Evolutionary conservation across 2,888 invertebrate species (phyloP).

Genomic region (Amitus sp.): DNA sequence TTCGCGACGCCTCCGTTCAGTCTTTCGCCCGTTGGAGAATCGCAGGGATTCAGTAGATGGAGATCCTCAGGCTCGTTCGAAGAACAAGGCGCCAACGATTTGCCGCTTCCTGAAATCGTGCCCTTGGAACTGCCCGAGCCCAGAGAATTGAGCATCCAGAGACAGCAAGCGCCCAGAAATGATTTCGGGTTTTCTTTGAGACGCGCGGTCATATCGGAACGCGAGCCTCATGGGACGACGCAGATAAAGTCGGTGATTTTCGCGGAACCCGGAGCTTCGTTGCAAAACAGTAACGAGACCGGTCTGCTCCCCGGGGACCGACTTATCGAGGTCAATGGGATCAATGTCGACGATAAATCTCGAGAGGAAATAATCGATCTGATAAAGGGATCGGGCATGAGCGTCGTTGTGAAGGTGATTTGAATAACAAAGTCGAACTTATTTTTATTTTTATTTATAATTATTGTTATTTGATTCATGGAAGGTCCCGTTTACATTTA

Average conservation of each 20-base stretch:
- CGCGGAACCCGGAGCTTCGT: conserved; percentile 87
- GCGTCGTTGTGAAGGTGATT: conserved; percentile 83
- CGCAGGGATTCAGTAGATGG: conserved; percentile 83
- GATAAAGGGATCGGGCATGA: conserved; percentile 86
- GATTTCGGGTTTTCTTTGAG: conserved; percentile 95
- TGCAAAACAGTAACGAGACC: conserved; percentile 74
- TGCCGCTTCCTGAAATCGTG: conserved; percentile 77
- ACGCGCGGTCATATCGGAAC: conserved; percentile 84
- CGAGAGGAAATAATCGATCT: conserved; percentile 94
- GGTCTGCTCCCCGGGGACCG: conserved; percentile 95
- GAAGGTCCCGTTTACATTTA: too few relatives aligned
- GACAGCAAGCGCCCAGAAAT: conserved; percentile 84
- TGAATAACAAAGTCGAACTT: background rate
- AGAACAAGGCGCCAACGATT: conserved; percentile 68
- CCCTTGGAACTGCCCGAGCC: conserved; percentile 78
- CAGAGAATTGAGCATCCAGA: conserved; percentile 78
- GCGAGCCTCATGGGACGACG: conserved; percentile 69
- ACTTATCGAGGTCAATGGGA: conserved; percentile 89
- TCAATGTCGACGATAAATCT: conserved; percentile 83
- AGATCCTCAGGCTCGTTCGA: conserved; percentile 81
- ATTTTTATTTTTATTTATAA: background rate
- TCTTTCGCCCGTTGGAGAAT: conserved; percentile 85
- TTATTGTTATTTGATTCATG: too few relatives aligned
- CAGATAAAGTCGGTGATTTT: conserved; percentile 81
- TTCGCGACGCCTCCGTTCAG: conserved; percentile 90